phyloP scores from a whole-genome alignment of 1,140 invertebrate species.

The Heliothis virescens region DNA sequence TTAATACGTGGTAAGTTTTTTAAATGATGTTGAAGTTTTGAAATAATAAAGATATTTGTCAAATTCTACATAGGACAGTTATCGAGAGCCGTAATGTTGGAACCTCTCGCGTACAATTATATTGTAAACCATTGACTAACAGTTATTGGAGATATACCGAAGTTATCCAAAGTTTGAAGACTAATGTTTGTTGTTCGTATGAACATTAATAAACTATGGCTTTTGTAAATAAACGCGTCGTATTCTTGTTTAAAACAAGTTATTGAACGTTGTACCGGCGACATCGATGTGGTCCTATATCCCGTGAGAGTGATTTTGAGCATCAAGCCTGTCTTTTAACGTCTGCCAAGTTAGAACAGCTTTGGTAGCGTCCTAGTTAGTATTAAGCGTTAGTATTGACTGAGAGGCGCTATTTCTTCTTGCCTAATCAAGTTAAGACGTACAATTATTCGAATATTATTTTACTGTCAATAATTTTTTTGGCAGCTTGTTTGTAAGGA shows the following conservation, averaged over 20 bases:
- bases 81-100: conserved; percentile 55
- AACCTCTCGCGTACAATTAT: conserved; percentile 59
- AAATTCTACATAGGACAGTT: conserved; percentile 82
- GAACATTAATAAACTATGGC: conserved; percentile 52
- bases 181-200: conserved; percentile 54
- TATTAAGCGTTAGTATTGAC: conserved; percentile 23
- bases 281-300: conserved; percentile 18
- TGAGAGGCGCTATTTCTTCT: not conserved
- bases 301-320: conserved; percentile 21
- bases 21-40: conserved; percentile 83
- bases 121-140: conserved; percentile 54
- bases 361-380: conserved; percentile 5
- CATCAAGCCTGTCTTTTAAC: conserved; percentile 29
- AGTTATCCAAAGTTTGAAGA: conserved; percentile 67
- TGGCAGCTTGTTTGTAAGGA: not conserved
- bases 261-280: conserved; percentile 18
- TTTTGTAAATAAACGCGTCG: conserved; percentile 55
- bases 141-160: conserved; percentile 63
- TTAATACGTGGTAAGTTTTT: conserved; percentile 83
- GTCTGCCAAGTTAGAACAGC: conserved; percentile 16
- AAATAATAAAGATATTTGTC: conserved; percentile 79
- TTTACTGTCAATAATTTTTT: conserved; percentile 2
- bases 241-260: conserved; percentile 50
- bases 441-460: not conserved
- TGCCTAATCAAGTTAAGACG: not conserved